These are phyloP conservation scores for Xestia xanthographa DNA, from an alignment of 2,888 invertebrate species.

Conservation along the genomic window DNA sequence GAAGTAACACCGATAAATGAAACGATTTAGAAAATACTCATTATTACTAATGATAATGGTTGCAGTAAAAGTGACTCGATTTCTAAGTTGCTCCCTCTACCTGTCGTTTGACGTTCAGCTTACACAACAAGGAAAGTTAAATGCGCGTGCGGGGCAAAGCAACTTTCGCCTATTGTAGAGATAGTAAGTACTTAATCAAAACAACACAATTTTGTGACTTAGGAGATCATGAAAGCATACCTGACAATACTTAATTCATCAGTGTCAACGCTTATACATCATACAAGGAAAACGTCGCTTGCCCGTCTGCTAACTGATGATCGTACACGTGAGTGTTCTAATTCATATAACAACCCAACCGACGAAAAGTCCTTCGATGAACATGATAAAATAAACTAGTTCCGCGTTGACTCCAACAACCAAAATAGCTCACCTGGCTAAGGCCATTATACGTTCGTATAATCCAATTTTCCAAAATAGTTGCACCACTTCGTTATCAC, in stretches of 20 bases:
- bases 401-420: slow-evolving; percentile 90
- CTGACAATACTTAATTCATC: slow-evolving; percentile 62
- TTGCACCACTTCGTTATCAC: slow-evolving; percentile 86
- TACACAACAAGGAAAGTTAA: slow-evolving; percentile 90
- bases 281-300: slow-evolving; percentile 60
- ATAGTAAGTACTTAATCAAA: slow-evolving; percentile 71
- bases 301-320: slow-evolving; percentile 60
- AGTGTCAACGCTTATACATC: slow-evolving; percentile 61
- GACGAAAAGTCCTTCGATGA: slow-evolving; percentile 85
- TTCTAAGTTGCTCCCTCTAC: slow-evolving; percentile 88
- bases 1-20: slow-evolving; percentile 60
- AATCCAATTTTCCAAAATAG: slow-evolving; percentile 89
- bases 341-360: slow-evolving; percentile 79
- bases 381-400: slow-evolving; percentile 88
- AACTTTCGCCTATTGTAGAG: slow-evolving; percentile 89
- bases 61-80: slow-evolving; percentile 86
- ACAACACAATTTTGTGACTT: slow-evolving; percentile 66
- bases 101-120: slow-evolving; percentile 85
- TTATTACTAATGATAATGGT: slow-evolving; percentile 77
- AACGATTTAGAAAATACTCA: slow-evolving; percentile 68
- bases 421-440: slow-evolving; percentile 91
- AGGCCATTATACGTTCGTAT: slow-evolving; percentile 90
- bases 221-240: slow-evolving; percentile 56
- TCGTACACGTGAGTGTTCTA: slow-evolving; percentile 76
- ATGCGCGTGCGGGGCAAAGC: slow-evolving; percentile 85